Conservation (phyloP, 2,113 vertebrate genomes). For the Eurypyga helias region DNA sequence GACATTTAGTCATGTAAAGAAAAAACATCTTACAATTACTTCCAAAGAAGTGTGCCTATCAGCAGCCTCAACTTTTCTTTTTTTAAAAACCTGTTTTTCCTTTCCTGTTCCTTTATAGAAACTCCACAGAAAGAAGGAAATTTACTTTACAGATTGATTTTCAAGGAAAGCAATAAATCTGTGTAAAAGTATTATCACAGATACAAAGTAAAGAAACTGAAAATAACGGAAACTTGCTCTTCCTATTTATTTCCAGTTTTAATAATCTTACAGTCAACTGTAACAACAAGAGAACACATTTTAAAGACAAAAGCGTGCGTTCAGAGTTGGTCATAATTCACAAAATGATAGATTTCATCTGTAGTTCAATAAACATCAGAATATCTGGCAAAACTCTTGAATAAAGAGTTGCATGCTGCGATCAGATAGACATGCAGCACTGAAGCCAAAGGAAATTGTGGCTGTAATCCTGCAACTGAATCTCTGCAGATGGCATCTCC, state of each 20-base stretch:
- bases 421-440: constrained; percentile 23
- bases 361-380: constrained; percentile 12
- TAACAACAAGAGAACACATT: constrained; percentile 11
- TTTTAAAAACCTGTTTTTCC: not conserved
- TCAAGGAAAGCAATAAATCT: constrained; percentile 20
- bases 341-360: not conserved
- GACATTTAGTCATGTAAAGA: not conserved
- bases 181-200: not conserved
- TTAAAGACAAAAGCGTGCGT: not conserved
- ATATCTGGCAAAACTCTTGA: constrained; percentile 28
- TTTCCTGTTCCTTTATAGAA: not conserved
- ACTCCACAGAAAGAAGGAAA: not conserved
- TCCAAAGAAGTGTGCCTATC: not conserved
- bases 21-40: not conserved
- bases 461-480: constrained; percentile 53
- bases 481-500: constrained; percentile 51
- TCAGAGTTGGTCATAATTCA: not conserved
- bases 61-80: not conserved
- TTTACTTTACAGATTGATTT: constrained; percentile 1
- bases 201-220: not conserved
- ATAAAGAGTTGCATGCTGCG: not conserved
- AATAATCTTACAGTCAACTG: constrained; percentile 15
- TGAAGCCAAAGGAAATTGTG: constrained; percentile 50
- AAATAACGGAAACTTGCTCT: constrained; percentile 14
- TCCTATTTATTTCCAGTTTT: constrained; percentile 42